Base-by-base conservation (phyloP, 2,113 vertebrate genomes). In the Lepisosteus oculatus region DNA sequence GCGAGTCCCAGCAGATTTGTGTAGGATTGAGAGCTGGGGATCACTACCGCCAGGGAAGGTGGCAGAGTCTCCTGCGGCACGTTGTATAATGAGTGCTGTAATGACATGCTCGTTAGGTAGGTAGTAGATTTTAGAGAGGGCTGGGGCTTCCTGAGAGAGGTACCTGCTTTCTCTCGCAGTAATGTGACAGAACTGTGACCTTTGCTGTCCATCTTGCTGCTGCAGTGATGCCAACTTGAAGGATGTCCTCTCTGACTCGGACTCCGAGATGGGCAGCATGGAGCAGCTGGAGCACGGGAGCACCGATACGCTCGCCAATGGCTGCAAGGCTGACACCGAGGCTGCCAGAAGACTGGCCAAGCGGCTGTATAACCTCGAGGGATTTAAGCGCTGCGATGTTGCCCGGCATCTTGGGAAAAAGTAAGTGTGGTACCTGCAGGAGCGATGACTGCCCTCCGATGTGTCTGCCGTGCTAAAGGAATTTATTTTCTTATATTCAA, bases 391-490 rank as follows among this genome's bases (percentile, higher is more conserved):
- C 85, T 99, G 95, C 0, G 97, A 99, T 0, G 96, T 99, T 70
- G 97, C 97, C 43, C 92, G 96, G 12, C 97, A 99, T 83, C 91
- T 99, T 0, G 95, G 96, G 74, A 98, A 98, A 78, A 99, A 99
- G 97, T 98, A 82, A 90, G 96, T 73, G 11, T 29, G 17, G 29
- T 29, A 29, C 29, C 29, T 29, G 29, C n/a, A n/a, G 57, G n/a
- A 59, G 57, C 11, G 12, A 15, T 29, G 29, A 29, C 1, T 29
- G 29, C 29, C 29, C 1, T 29, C 29, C 29, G 29, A 29, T 29
- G 29, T 29, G 29, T 29, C 29, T 29, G 29, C 1, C 29, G 1
- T 29, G 29, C 29, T 29, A 29, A 29, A 29, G 29, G 29, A 29
- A 29, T 29, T 29, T 29, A 0, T 29, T 29, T 1, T 29, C 29